Evolutionary conservation across 2,113 vertebrate species (phyloP).

Genomic region (Oreochromis aureus): DNA sequence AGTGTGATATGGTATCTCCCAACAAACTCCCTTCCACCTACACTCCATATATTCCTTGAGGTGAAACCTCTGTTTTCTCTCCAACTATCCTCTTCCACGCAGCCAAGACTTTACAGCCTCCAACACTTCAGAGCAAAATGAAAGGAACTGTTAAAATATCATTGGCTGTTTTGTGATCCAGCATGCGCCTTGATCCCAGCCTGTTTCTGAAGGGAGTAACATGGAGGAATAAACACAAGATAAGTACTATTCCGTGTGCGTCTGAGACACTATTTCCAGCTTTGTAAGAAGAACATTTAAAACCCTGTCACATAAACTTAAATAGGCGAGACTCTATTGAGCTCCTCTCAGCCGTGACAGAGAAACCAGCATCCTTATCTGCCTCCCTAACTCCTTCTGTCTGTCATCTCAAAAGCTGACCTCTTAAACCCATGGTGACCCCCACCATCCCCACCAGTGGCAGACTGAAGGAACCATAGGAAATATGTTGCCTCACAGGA

Average conservation of each 20-base stretch:
- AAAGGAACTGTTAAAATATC: not conserved
- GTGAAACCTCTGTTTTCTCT: not conserved
- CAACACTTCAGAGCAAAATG: not conserved
- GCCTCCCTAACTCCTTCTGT: constrained; percentile 5
- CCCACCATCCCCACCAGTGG: constrained; percentile 19
- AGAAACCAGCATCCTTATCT: not conserved
- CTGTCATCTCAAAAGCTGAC: constrained; percentile 64
- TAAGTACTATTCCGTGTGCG: not conserved
- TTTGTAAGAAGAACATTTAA: not conserved
- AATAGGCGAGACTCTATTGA: not conserved
- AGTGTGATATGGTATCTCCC: constrained; percentile 28
- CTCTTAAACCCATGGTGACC: constrained; percentile 66
- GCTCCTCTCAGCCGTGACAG: not conserved
- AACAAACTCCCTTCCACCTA: constrained; percentile 4
- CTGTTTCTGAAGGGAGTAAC: not conserved
- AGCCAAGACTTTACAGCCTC: not conserved
- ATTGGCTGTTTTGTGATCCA: not conserved
- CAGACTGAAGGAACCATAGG: constrained; percentile 61
- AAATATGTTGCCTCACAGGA: constrained; percentile 56
- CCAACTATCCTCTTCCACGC: not conserved
- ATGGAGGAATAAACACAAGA: not conserved
- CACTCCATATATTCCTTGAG: not conserved
- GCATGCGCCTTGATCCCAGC: not conserved
- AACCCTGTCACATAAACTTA: not conserved
- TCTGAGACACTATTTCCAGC: not conserved